Conservation (phyloP, 2,113 vertebrate genomes). For the Chrysemys picta region DNA sequence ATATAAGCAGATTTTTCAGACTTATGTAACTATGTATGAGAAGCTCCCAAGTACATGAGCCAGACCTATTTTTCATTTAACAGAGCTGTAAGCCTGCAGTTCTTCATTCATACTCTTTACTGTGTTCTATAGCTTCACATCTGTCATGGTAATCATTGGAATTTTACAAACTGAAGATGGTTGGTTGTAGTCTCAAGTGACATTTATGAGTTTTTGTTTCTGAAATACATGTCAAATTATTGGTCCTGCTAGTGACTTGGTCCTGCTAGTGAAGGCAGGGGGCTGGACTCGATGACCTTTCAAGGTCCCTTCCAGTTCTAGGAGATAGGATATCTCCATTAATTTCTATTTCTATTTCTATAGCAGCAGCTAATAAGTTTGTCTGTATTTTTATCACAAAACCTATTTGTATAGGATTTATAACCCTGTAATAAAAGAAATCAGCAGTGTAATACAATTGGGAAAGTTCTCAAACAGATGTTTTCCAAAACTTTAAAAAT, state of each 20-base stretch:
- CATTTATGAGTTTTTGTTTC: background rate
- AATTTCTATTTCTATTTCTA: too few species aligned
- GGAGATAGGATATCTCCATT: too few species aligned
- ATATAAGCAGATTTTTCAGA: background rate
- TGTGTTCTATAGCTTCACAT: background rate
- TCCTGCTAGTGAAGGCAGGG: too few species aligned
- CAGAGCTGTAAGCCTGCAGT: background rate
- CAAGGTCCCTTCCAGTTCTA: too few species aligned
- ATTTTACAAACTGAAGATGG: background rate
- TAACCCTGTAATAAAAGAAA: background rate
- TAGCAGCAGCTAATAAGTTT: background rate
- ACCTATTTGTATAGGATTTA: background rate
- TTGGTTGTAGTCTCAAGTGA: background rate
- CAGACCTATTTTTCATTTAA: background rate
- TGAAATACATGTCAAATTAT: background rate
- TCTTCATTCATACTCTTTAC: background rate
- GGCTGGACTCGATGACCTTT: too few species aligned
- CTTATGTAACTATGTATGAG: background rate
- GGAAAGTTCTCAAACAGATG: background rate
- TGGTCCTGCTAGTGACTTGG: too few species aligned
- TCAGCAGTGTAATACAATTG: background rate
- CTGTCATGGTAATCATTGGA: background rate
- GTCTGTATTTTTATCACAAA: background rate
- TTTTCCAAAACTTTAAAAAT: background rate
- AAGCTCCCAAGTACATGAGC: background rate